Conservation (phyloP, 2,888 invertebrate genomes). For the Agrotis puta region DNA sequence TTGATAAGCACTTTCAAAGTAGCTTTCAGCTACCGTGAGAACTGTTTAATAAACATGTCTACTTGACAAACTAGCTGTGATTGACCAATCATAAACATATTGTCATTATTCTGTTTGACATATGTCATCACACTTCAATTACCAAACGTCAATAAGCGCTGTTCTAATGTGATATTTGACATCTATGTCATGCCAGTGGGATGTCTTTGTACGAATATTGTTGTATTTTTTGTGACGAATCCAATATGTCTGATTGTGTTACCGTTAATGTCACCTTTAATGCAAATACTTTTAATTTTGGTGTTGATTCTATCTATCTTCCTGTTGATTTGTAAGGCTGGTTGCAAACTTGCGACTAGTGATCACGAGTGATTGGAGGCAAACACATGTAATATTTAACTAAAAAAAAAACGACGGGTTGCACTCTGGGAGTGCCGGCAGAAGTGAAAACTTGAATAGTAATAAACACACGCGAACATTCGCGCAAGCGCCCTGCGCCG, state of each 20-base stretch:
- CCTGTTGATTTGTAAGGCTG: slow-evolving; percentile 1
- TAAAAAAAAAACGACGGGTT: no score
- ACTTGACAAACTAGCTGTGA: neutral
- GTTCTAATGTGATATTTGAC: slow-evolving; percentile 7
- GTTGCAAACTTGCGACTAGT: neutral
- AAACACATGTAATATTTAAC: no score
- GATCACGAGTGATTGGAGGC: neutral
- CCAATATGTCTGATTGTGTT: slow-evolving; percentile 22
- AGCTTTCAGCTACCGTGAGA: slow-evolving; percentile 16
- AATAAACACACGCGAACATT: no score
- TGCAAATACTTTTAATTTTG: slow-evolving; percentile 18
- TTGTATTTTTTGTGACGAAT: slow-evolving; percentile 19
- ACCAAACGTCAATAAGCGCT: slow-evolving; percentile 32
- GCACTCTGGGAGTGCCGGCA: no score
- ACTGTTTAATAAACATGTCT: neutral
- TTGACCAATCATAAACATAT: slow-evolving; percentile 3
- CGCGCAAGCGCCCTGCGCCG: no score
- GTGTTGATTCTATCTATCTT: slow-evolving; percentile 9
- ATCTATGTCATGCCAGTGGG: slow-evolving; percentile 13
- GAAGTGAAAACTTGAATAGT: no score
- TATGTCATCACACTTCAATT: slow-evolving; percentile 44
- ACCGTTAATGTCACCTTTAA: slow-evolving; percentile 38
- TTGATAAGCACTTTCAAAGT: neutral
- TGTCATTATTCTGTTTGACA: slow-evolving; percentile 9
- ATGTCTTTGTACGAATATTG: slow-evolving; percentile 18